Conservation (phyloP, 2,113 vertebrate genomes). For the Aplodontia rufa region DNA sequence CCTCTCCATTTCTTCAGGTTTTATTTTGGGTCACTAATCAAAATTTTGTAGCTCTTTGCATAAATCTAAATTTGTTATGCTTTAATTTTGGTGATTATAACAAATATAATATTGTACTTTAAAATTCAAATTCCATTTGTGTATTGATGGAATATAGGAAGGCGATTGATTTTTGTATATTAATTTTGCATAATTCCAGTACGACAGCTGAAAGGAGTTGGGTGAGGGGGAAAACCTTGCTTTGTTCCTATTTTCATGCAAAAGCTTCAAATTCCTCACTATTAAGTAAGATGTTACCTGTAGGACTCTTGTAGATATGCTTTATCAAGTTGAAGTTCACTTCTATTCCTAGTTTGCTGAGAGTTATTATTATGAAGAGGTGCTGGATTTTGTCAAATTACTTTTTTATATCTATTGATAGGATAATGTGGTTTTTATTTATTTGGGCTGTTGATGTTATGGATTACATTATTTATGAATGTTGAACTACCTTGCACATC, state of each 20-base stretch:
- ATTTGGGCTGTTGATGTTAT: not conserved
- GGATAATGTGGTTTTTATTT: not conserved
- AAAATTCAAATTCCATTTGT: not conserved
- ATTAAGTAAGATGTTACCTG: not conserved
- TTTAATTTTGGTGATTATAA: not conserved
- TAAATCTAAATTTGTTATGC: not conserved
- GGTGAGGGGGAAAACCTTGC: not conserved
- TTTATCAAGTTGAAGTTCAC: not conserved
- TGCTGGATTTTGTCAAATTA: not conserved
- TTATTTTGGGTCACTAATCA: not conserved
- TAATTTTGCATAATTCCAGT: not conserved
- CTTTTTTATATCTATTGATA: not conserved
- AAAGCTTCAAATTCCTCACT: not conserved
- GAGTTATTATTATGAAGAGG: not conserved
- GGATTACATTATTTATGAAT: not conserved
- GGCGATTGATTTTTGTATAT: not conserved
- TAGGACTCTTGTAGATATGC: not conserved
- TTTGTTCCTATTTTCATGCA: not conserved
- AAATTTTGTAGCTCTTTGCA: not conserved
- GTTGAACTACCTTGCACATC: not conserved
- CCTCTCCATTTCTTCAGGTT: not conserved
- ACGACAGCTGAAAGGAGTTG: not conserved
- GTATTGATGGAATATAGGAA: not conserved
- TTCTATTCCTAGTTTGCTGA: not conserved
- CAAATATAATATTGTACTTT: not conserved